These are phyloP conservation scores for Theocolax elegans DNA, from an alignment of 1,140 invertebrate genomes.

Conservation along the genomic window DNA sequence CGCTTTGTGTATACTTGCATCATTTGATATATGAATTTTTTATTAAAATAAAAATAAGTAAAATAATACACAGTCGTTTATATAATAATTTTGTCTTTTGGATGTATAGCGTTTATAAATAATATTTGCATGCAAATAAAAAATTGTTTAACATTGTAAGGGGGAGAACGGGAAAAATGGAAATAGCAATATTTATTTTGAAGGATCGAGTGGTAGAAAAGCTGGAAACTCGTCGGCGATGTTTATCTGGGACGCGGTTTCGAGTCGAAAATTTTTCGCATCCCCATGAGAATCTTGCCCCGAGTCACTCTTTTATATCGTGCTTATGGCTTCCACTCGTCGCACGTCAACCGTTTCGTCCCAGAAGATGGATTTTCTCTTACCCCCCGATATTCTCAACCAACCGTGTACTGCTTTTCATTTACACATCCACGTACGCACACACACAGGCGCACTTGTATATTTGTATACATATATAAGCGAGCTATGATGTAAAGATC, in stretches of 20 bases:
- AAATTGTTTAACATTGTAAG: too few relatives aligned
- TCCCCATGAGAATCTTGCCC: background rate
- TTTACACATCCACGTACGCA: too few relatives aligned
- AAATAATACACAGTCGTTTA: too few relatives aligned
- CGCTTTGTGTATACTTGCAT: too few relatives aligned
- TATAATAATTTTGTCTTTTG: too few relatives aligned
- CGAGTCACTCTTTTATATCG: background rate
- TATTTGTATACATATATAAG: background rate
- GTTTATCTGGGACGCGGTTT: background rate
- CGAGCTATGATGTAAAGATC: slow-evolving; percentile 4
- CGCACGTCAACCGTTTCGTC: background rate
- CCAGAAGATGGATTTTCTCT: slow-evolving; percentile 7
- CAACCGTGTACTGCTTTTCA: background rate
- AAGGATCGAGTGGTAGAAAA: too few relatives aligned
- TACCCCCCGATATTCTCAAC: background rate
- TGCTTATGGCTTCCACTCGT: background rate
- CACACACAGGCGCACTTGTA: too few relatives aligned
- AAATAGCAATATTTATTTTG: background rate
- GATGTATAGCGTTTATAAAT: too few relatives aligned
- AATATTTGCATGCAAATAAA: too few relatives aligned
- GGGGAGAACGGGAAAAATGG: background rate
- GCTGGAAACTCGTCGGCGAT: too few relatives aligned
- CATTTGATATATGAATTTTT: too few relatives aligned
- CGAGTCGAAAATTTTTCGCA: background rate
- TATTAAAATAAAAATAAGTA: too few relatives aligned